Evolutionary conservation across 2,113 vertebrate species (phyloP), one percentile per base, ranked within the genome.

Genomic region (Mesocricetus auratus): DNA sequence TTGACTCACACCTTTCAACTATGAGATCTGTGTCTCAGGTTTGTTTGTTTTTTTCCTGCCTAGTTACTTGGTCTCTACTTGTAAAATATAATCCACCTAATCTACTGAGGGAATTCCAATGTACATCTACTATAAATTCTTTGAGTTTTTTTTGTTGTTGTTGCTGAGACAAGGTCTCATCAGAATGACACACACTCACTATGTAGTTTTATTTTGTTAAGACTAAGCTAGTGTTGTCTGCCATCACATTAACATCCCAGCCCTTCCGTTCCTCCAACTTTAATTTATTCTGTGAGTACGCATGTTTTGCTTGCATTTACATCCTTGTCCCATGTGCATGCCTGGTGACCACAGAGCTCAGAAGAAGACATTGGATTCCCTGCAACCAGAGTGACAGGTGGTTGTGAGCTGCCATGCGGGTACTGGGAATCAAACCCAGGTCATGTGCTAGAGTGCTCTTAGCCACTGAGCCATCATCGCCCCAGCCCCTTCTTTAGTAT

Each of bases 31-130:
- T 31, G 45, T 42, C 1, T 83, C 33, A 31, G 0, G 60, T 62
- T 62, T 4, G 6, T 19, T 73, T 73, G 17, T 73, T 74, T 42
- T 42, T 71, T 74, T 11, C 17, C 39, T 93, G n/a, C 22, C 7
- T 50, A 68, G 31, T 58, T 86, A 31, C 45, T 56, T 53, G 10
- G 42, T 90, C 8, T 39, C 79, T 60, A 60, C 29, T 93, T 86
- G 64, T 11, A 95, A 86, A 93, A 88, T 75, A 94, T 75, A 94
- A 91, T 58, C 12, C 7, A 91, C 8, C 24, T 82, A 74, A 42
- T 26, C 75, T 26, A 69, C 21, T 42, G 16, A 83, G 11, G 24
- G n/a, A 42, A 94, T 91, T 77, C 82, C 45, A 74, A 68, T 71
- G 33, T 81, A 24, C 36, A 60, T 64, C 12, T 62, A 83, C 58